phyloP scores from a whole-genome alignment of 1,140 invertebrate species.

The Camponotus vicinus region DNA sequence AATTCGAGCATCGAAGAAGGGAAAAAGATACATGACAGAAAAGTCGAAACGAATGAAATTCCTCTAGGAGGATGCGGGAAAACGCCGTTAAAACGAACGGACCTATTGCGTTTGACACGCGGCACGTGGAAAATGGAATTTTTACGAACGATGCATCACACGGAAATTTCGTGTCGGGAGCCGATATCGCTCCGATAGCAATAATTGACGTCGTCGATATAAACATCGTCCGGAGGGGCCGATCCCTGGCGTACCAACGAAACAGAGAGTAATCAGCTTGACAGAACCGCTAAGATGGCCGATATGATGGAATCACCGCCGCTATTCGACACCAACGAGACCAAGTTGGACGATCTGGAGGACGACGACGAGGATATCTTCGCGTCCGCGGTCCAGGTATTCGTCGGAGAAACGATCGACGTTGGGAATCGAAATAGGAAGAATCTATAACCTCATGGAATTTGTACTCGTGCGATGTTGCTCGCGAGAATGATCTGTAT shows the following conservation, averaged over 20 bases:
- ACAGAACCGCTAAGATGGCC: conserved; percentile 88
- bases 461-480: neutral
- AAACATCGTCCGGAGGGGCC: conserved; percentile 70
- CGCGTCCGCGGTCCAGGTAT: conserved; percentile 92
- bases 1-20: no score
- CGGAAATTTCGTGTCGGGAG: neutral
- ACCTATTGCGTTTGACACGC: neutral
- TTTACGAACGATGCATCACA: neutral
- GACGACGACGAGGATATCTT: conserved; percentile 93
- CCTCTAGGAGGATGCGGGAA: neutral
- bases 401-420: neutral
- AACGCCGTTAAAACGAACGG: conserved; percentile 1
- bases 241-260: conserved; percentile 66
- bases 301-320: conserved; percentile 89
- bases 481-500: neutral
- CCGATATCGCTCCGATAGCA: conserved; percentile 13
- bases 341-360: conserved; percentile 88
- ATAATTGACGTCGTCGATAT: conserved; percentile 60
- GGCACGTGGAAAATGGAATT: conserved; percentile 8
- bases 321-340: conserved; percentile 90
- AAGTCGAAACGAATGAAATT: neutral
- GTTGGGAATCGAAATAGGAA: neutral
- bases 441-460: neutral
- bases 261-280: conserved; percentile 63
- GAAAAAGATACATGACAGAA: no score